Conservation (phyloP, 2,113 vertebrate genomes). For the Protobothrops mucrosquamatus region DNA sequence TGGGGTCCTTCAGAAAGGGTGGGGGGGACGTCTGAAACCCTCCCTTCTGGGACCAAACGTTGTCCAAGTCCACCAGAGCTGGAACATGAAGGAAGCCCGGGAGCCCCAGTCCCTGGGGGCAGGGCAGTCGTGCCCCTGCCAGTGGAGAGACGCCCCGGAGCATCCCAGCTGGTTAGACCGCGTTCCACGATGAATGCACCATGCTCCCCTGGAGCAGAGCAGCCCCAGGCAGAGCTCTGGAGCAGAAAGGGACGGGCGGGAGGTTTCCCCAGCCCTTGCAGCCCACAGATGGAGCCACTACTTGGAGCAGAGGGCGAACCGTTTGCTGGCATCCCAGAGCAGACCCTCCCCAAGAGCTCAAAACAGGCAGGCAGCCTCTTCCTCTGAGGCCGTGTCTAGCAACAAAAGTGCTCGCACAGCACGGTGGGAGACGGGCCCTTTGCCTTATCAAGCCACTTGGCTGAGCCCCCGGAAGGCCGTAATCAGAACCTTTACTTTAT, state of each 20-base stretch:
- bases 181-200: background rate
- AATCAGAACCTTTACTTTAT: too few relatives aligned
- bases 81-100: background rate
- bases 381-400: background rate
- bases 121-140: background rate
- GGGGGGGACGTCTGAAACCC: background rate
- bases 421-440: background rate
- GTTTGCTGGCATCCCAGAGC: background rate
- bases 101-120: background rate
- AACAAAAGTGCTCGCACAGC: background rate
- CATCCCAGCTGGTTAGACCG: background rate
- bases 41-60: background rate
- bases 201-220: background rate
- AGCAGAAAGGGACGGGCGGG: background rate
- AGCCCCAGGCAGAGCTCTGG: background rate
- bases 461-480: background rate
- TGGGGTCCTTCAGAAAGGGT: background rate
- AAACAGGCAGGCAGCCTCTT: background rate
- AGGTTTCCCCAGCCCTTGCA: background rate
- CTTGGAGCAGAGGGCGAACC: accelerated
- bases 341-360: background rate
- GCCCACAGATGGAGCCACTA: background rate
- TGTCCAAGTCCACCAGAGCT: background rate
- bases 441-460: background rate
- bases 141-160: background rate